Conservation (phyloP, 2,888 invertebrate genomes). For the Gymnoscelis rufifasciata region DNA sequence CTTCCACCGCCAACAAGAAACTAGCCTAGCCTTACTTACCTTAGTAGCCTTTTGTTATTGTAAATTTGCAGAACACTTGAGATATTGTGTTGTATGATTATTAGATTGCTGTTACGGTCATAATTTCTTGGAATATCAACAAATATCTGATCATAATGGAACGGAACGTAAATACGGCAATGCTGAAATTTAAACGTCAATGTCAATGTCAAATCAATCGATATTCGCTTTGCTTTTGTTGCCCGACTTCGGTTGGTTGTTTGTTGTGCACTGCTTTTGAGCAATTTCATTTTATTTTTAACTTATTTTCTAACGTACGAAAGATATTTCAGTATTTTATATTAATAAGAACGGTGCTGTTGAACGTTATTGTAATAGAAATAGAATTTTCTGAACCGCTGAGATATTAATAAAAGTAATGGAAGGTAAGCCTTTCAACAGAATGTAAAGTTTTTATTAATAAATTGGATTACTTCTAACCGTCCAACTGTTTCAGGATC, state of each 20-base stretch:
- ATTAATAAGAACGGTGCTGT: background rate
- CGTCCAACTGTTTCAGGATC: constrained; percentile 41
- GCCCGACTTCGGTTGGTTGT: background rate
- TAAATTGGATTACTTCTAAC: constrained; percentile 6
- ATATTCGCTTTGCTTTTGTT: too few species aligned
- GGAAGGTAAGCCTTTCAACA: constrained; percentile 39
- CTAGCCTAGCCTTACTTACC: too few species aligned
- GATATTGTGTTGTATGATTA: too few species aligned
- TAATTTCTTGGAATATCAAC: too few species aligned
- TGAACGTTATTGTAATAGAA: background rate
- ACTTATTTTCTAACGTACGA: background rate
- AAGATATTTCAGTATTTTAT: background rate
- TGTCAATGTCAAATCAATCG: background rate
- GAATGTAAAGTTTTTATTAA: background rate
- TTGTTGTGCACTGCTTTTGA: background rate
- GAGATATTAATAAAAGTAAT: constrained; percentile 25
- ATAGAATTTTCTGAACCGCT: background rate
- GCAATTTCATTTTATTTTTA: background rate
- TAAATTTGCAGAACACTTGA: too few species aligned
- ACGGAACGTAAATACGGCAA: background rate
- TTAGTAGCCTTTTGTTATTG: too few species aligned
- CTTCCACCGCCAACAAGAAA: too few species aligned
- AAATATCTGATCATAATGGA: too few species aligned
- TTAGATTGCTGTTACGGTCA: too few species aligned
- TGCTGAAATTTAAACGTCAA: background rate